Base-by-base conservation (phyloP, 2,797 vertebrate genomes). In the Darevskia mixta region DNA sequence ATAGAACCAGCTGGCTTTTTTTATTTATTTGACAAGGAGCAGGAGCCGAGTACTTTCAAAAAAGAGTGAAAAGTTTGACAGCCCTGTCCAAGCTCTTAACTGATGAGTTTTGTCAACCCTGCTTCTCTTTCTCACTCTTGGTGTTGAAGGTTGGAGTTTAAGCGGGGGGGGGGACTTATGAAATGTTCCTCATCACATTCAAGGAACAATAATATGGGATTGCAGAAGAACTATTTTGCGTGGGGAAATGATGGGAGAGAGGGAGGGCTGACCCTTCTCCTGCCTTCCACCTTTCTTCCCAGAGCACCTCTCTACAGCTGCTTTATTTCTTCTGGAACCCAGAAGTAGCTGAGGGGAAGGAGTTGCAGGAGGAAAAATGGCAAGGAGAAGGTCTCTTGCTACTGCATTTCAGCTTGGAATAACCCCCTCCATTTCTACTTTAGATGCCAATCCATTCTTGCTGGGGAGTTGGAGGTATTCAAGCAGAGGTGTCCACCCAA, bases 1-100 rank as follows among this genome's bases (percentile, higher is more conserved):
- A 61, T 72, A 55, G 23, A 72, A 38, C 49, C 55, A n/a, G 35
- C 35, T 61, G n/a, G 43, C 78, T 23, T 78, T 78, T 10, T 41
- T 78, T 79, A 72, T 69, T 10, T 82, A 84, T 61, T 43, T 84
- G 45, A 83, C 82, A 88, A 71, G 82, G 35, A 79, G 41, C 35
- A 84, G 76, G 49, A 61, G 27, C 45, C 72, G 49, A 66, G 13
- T 66, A 61, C 67, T 61, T 84, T 67, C 35, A 79, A 17, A 75
- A 79, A 88, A 83, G 41, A 88, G 72, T 72, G 20, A 84, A 84
- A 84, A 41, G 64, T 64, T 69, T 87, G 80, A 83, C 61, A 83
- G 41, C 11, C 32, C 32, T 83, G n/a, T 67, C 86, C 43, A 77
- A 32, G 73, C 27, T 83, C 82, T 58, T 83, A n/a, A 67, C 11